A percentile compares a stretch with the other conserved stretches of the same genome.
Evolutionary conservation across 2,113 vertebrate genomes (phyloP).

Genomic region (Siniperca knerii): DNA sequence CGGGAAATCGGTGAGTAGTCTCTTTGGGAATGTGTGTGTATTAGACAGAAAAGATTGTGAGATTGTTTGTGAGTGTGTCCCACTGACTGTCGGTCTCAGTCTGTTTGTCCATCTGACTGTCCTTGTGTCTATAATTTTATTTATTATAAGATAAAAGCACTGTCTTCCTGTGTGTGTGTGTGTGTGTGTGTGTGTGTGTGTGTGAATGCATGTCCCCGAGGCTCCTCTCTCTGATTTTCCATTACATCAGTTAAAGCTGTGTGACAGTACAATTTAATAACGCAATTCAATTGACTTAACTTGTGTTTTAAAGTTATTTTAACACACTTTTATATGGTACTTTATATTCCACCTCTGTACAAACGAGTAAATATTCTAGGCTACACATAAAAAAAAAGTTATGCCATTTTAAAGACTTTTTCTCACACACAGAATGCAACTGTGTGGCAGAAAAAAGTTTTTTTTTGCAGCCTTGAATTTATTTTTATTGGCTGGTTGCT

Average conservation of each 20-base stretch:
- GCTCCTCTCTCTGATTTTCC: constrained; percentile 66
- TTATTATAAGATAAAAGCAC: constrained; percentile 9
- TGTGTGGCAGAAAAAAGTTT: constrained; percentile 59
- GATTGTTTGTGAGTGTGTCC: constrained; percentile 49
- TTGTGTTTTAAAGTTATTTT: constrained; percentile 24
- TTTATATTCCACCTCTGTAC: background rate
- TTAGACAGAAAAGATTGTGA: constrained; percentile 43
- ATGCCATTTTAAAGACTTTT: constrained; percentile 31
- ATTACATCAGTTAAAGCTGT: constrained; percentile 70
- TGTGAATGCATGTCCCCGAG: constrained; percentile 40
- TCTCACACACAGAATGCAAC: constrained; percentile 51
- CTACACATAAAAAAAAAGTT: constrained; percentile 3
- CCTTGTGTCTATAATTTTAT: constrained; percentile 21
- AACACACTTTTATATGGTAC: background rate
- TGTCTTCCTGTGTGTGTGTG: constrained; percentile 6
- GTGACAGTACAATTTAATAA: constrained; percentile 48
- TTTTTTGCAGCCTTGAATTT: constrained; percentile 68
- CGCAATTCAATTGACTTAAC: constrained; percentile 21
- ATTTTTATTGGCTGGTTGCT: constrained; percentile 80
- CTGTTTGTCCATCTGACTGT: constrained; percentile 42
- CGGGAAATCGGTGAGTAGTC: constrained; percentile 95
- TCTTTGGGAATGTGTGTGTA: constrained; percentile 78
- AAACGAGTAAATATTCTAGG: constrained; percentile 17
- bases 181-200: constrained; percentile 17
- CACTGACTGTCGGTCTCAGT: constrained; percentile 28